Evolutionary conservation across 1,140 invertebrate genomes (phyloP).

Genomic region (Euwallacea similis): DNA sequence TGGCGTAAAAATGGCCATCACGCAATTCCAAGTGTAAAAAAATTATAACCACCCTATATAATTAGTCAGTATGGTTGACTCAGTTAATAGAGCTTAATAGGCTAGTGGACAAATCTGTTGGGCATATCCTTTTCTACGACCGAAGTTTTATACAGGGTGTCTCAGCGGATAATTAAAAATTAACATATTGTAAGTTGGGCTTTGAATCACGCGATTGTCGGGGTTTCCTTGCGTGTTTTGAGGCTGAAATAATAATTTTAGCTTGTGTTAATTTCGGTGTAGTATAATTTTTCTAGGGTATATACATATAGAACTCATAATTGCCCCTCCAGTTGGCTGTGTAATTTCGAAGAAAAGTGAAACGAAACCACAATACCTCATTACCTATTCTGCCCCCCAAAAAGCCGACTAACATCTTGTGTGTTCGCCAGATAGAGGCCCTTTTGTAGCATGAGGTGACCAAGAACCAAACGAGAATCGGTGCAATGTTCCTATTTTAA

Average conservation of each 20-base stretch:
- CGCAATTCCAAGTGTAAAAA: too few relatives aligned
- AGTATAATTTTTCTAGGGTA: constrained; percentile 14
- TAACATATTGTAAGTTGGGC: constrained; percentile 12
- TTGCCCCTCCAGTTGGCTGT: constrained; percentile 5
- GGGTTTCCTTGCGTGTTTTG: constrained; percentile 4
- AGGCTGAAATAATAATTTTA: constrained; percentile 11
- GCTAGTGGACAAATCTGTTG: too few relatives aligned
- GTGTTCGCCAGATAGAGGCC: too few relatives aligned
- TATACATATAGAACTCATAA: constrained; percentile 13
- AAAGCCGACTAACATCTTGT: too few relatives aligned
- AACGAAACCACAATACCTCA: not conserved
- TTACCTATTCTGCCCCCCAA: too few relatives aligned
- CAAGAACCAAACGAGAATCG: not conserved
- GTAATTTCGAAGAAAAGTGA: constrained; percentile 1
- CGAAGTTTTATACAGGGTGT: not conserved
- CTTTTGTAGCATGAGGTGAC: too few relatives aligned
- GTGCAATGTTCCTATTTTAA: constrained; percentile 27
- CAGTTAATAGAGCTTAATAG: too few relatives aligned
- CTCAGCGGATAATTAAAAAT: constrained; percentile 15
- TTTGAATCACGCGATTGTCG: constrained; percentile 12
- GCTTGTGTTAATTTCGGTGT: constrained; percentile 11
- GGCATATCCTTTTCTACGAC: too few relatives aligned
- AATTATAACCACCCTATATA: too few relatives aligned
- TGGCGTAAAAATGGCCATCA: too few relatives aligned
- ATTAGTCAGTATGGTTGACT: too few relatives aligned